Base-by-base conservation (phyloP, 2,797 vertebrate species). In the Bradypus variegatus region DNA sequence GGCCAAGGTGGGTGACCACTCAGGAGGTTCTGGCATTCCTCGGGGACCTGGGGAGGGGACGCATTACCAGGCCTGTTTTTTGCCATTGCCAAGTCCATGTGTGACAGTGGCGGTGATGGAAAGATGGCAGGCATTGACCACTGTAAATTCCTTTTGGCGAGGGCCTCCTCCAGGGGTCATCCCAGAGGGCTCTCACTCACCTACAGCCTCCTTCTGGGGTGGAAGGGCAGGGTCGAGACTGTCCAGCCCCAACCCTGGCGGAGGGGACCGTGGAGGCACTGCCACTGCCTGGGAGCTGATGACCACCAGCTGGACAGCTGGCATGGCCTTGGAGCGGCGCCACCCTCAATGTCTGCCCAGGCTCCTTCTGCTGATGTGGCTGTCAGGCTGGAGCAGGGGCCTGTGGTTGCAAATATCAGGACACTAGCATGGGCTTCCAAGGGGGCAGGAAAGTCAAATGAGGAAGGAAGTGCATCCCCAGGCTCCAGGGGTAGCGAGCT, bases 1-100 rank as follows among this genome's bases (percentile, higher is more conserved):
- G 97, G 99, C 98, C n/a, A 99, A 99, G 98, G 99, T 99, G 93
- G 96, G 97, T 19, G 13, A 21, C 70, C 18, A 0, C 73, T 33
- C 3, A 19, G 72, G 45, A 12, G 2, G 15, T 58, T n/a, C 21
- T 48, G 76, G 65, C n/a, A 13, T 70, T 38, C 41, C 58, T 13
- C 4, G n/a, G 78, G 72, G 27, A 8, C 29, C 58, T 2, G 0
- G n/a, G 78, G 69, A 9, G 5, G 48, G 41, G 41, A 7, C 5
- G 62, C 41, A 23, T 38, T 12, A 25, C 64, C 53, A 11, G 29
- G 69, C 67, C 72, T 45, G 29, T 21, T 15, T 65, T 50, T 38
- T 45, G 16, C 14, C 9, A 2, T 64, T 21, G 67, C 62, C 27
- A 45, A 73, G 58, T 36, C 58, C 50, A 0, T 53, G 65, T 21